Percentiles rank a stretch among this genome's conserved stretches.
Evolutionary conservation across 2,113 vertebrate species (phyloP).

Genomic region (Lasiurus cinereus): DNA sequence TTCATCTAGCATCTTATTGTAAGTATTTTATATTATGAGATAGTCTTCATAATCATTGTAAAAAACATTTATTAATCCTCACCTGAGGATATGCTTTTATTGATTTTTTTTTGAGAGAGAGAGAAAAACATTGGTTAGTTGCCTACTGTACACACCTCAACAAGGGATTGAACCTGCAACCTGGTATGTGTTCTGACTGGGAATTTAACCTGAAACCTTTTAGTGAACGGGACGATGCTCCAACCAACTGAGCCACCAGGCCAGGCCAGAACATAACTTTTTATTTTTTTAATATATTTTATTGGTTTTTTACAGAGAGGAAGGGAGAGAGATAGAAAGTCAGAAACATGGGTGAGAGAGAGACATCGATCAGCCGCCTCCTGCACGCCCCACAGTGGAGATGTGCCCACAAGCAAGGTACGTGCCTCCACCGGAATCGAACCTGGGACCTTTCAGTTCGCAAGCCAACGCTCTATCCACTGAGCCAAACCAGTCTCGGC

Average conservation of each 20-base stretch:
- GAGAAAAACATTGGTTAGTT: neutral
- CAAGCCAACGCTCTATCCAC: too few relatives aligned
- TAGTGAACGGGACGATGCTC: neutral
- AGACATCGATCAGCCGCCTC: too few relatives aligned
- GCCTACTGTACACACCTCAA: too few relatives aligned
- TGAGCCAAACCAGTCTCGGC: too few relatives aligned
- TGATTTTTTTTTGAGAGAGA: neutral
- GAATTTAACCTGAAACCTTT: neutral
- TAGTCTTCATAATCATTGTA: neutral
- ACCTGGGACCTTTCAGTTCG: too few relatives aligned
- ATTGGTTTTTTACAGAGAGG: too few relatives aligned
- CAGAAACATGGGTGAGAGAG: too few relatives aligned
- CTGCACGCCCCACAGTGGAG: too few relatives aligned
- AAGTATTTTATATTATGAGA: neutral
- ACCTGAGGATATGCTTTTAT: neutral
- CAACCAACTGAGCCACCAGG: neutral
- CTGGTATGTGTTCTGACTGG: neutral
- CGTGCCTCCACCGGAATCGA: too few relatives aligned
- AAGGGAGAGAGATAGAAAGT: too few relatives aligned
- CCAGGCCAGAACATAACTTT: neutral
- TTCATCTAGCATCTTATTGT: neutral
- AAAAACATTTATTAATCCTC: conserved; percentile 25
- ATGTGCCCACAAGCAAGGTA: too few relatives aligned
- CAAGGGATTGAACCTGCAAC: neutral
- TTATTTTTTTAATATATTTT: too few relatives aligned